Conservation (phyloP, 2,888 invertebrate species). For the Phoenoteleia sp. region DNA sequence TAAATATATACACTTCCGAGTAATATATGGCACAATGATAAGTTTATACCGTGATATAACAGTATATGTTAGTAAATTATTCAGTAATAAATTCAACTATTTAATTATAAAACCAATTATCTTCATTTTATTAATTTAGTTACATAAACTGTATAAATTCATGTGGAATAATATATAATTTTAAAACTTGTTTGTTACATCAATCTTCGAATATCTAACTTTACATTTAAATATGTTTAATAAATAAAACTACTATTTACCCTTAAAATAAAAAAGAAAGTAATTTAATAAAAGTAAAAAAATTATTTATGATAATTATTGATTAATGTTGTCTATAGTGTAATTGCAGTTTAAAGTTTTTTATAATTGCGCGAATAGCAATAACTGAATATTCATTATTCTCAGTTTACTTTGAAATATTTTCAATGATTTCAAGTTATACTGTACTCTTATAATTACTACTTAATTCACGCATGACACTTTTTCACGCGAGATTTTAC, state of each 20-base stretch:
- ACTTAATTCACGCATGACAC: slow-evolving; percentile 7
- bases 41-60: slow-evolving; percentile 41
- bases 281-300: no score
- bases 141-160: slow-evolving; percentile 31
- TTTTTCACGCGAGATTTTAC: slow-evolving; percentile 32
- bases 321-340: no score
- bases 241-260: no score
- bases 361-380: no score
- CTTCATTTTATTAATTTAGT: slow-evolving; percentile 50
- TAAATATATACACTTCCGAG: slow-evolving; percentile 16
- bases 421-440: not conserved
- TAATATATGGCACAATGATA: slow-evolving; percentile 14
- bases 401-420: no score
- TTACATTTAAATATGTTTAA: no score
- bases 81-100: slow-evolving; percentile 42
- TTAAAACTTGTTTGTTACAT: not conserved
- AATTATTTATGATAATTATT: no score
- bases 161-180: slow-evolving; percentile 13
- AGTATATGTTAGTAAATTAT: slow-evolving; percentile 50
- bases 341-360: no score
- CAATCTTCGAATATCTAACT: no score
- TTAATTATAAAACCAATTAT: slow-evolving; percentile 51
- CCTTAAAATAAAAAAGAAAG: no score
- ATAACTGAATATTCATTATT: no score
- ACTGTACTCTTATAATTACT: not conserved